Evolutionary conservation across 1,140 invertebrate species (phyloP).

Genomic region (Samia ricini): DNA sequence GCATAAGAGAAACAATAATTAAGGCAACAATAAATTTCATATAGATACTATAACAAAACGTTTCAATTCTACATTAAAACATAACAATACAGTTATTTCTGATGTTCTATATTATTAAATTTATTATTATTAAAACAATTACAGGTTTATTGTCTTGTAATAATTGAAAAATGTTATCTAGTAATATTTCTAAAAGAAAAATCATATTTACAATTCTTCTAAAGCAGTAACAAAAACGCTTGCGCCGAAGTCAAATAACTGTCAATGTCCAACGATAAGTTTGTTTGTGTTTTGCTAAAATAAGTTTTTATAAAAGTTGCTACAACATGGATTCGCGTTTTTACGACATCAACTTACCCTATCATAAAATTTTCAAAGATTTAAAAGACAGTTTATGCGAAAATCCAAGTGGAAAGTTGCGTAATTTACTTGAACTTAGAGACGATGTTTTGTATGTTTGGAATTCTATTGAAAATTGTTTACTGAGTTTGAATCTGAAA

Average conservation of each 20-base stretch:
- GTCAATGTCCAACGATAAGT: neutral
- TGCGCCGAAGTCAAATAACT: neutral
- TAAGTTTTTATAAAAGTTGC: neutral
- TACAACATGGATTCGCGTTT: slow-evolving; percentile 75
- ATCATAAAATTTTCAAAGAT: slow-evolving; percentile 79
- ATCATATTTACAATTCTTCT: no score
- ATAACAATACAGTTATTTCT: no score
- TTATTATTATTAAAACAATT: no score
- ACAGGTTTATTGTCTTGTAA: no score
- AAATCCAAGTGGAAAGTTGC: slow-evolving; percentile 76
- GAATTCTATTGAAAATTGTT: slow-evolving; percentile 80
- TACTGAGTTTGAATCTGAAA: slow-evolving; percentile 80
- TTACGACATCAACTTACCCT: slow-evolving; percentile 78
- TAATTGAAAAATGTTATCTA: no score
- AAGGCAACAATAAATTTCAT: no score
- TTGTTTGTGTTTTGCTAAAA: neutral
- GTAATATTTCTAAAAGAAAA: no score
- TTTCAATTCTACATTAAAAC: no score
- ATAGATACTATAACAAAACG: no score
- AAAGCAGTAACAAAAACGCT: neutral
- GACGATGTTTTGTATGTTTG: slow-evolving; percentile 83
- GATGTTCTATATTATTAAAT: no score
- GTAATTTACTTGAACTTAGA: slow-evolving; percentile 80
- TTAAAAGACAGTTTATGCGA: slow-evolving; percentile 77
- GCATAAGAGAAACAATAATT: no score